Evolutionary conservation across 2,113 vertebrate species (phyloP), one percentile per base, ranked within the genome.

Genomic region (Takifugu flavidus): DNA sequence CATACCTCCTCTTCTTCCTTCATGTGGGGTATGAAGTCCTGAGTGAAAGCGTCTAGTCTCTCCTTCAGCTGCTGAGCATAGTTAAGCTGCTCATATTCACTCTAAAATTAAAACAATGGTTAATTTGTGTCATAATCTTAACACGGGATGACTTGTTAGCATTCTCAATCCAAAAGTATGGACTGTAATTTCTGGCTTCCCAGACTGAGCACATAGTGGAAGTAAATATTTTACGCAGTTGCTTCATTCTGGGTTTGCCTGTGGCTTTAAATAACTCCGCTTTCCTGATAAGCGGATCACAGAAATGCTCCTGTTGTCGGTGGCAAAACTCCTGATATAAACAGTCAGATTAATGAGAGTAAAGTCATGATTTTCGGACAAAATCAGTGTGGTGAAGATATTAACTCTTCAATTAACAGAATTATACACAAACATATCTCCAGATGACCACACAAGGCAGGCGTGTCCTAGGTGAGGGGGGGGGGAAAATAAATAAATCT

Each of bases 21-120:
- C 97, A 99, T 99, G 78, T 98, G 97, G 76, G 97, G 97, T 87
- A 98, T 92, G 82, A 99, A 99, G 89, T 98, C 97, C 78, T 95
- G 94, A 20, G 97, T 99, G 79, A 99, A 99, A 49, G 94, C 96
- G 73, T 99, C 97, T 47, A 99, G 79, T 52, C 93, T 90, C 88
- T 98, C 96, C 82, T 98, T 99, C 76, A 99, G 91, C 82, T 99
- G 97, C 79, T 90, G 95, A 10, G 94, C 96, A 84, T 98, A 99
- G 88, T 98, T 99, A 29, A 98, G 90, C 86, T 98, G 97, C 49
- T 99, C 96, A 68, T 90, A 96, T 79, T 98, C 97, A 83, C 93
- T 98, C 97, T 99, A 85, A 64, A 72, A 62, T 75, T 27, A 76
- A 2, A 70, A 39, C 6, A 49, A 56, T 43, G 0, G 42, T 53